Conservation (phyloP, 2,888 invertebrate species). For the Scaptomyza polygonia region DNA sequence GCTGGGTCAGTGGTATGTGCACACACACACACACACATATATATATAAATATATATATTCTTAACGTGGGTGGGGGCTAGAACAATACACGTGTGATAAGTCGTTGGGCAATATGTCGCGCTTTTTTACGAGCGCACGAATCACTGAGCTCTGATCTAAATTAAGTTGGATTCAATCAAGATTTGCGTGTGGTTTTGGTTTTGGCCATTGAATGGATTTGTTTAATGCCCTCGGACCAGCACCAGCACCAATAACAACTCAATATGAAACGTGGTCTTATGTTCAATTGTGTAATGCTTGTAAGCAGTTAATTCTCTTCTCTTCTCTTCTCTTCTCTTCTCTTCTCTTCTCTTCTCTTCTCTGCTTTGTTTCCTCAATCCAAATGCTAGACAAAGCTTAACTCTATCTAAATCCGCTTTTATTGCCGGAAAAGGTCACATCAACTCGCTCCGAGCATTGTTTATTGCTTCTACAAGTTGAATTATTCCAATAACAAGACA, state of each 20-base stretch:
- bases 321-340: constrained; percentile 38
- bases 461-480: constrained; percentile 10
- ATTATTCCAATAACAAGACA: constrained; percentile 5
- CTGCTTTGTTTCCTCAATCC: constrained; percentile 6
- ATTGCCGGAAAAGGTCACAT: constrained; percentile 25
- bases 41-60: background rate
- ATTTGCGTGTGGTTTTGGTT: constrained; percentile 64
- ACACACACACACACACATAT: background rate
- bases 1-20: constrained; percentile 52
- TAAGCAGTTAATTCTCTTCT: constrained; percentile 58
- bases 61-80: constrained; percentile 12
- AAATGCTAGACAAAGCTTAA: constrained; percentile 20
- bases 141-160: constrained; percentile 75
- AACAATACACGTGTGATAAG: constrained; percentile 71
- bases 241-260: constrained; percentile 54
- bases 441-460: constrained; percentile 23
- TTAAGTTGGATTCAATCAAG: constrained; percentile 78
- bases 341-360: constrained; percentile 43
- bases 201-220: constrained; percentile 67
- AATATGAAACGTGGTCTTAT: constrained; percentile 68
- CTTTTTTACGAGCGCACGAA: constrained; percentile 76
- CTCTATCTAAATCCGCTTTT: constrained; percentile 24
- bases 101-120: constrained; percentile 76
- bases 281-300: constrained; percentile 51
- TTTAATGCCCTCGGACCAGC: constrained; percentile 61